Evolutionary conservation across 2,888 invertebrate genomes (phyloP).

Genomic region (Polydesmus complanatus): DNA sequence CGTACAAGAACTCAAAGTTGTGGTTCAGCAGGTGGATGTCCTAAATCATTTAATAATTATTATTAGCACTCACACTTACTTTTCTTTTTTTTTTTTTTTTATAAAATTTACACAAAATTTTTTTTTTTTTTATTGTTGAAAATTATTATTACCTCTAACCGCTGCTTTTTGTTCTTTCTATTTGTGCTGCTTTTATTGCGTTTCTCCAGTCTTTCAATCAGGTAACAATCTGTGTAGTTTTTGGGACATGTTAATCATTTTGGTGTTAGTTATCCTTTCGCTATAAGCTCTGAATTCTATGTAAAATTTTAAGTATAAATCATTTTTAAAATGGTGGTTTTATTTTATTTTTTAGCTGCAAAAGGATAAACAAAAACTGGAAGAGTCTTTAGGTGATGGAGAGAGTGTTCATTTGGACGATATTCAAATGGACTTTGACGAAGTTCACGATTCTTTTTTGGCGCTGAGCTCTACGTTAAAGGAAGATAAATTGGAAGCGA

Average conservation of each 20-base stretch:
- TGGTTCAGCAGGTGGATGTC: conserved; percentile 10
- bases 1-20: conserved; percentile 8
- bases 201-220: background rate
- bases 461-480: no score
- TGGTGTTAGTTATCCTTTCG: background rate
- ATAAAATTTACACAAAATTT: background rate
- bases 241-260: background rate
- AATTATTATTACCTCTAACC: background rate
- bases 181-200: background rate
- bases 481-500: background rate
- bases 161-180: background rate
- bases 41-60: background rate
- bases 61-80: background rate
- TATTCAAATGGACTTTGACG: background rate
- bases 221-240: background rate
- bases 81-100: background rate
- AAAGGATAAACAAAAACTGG: background rate
- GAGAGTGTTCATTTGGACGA: background rate
- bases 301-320: no score
- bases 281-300: no score
- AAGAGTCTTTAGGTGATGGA: background rate
- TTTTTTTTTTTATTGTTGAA: background rate
- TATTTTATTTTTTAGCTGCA: background rate
- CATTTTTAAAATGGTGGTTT: no score
- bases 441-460: background rate